Base-by-base conservation (phyloP, 1,140 invertebrate species). In the Cydia fagiglandana region DNA sequence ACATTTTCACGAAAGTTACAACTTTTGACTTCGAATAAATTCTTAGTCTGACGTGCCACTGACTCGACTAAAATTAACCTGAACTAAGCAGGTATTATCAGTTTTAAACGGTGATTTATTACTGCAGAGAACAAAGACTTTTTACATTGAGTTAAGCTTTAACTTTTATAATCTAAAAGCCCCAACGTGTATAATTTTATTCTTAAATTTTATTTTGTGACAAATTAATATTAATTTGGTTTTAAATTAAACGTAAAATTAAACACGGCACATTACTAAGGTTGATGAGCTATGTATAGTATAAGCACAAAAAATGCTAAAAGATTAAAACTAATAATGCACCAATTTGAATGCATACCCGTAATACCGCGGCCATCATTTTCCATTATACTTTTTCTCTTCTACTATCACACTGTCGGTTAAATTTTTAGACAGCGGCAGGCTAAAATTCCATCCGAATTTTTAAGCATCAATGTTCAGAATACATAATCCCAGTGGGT, bases 401-500 rank as follows among this genome's bases (percentile, higher is more conserved):
- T 24, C 4, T 3, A 9, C 17, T 12, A 24, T 61, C 56, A 61
- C 24, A n/a, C 2, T 61, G 15, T 9, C 20, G 34, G 34, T 70
- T 10, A 70, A 70, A 70, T 70, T 70, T 70, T 70, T 70, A 34
- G 34, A 61, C 56, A 38, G 64, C 64, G 34, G 64, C 64, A 15
- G 28, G 28, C 24, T 70, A 70, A 70, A 38, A 17, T 70, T 70
- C n/a, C n/a, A 70, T 17, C 66, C n/a, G n/a, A 70, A 70, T 38
- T 70, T 70, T 38, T 17, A 38, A 38, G n/a, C 28, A 12, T 17
- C 64, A 34, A 64, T 28, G 64, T 68, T 68, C 64, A 68, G 64
- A 68, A 70, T 70, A 70, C 66, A 45, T 70, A 70, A 70, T 70
- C 30, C 66, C 34, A 70, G 34, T 12, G 56, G 56, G 53, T 68